Base-by-base conservation (phyloP, 1,140 invertebrate species). In the Drosophila sp. region DNA sequence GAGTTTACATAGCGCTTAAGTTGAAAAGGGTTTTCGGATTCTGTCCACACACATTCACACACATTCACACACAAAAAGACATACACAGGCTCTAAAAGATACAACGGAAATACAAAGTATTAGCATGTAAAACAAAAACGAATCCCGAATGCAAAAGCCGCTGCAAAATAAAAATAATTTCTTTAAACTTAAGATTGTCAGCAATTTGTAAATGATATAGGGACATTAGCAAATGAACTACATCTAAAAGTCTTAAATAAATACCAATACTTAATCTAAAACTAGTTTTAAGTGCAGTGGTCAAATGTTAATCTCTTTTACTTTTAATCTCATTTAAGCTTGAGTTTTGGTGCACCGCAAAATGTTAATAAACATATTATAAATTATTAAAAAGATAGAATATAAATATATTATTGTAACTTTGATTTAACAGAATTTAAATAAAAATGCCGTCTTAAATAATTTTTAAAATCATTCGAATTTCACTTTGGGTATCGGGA, bases 41-140 rank as follows among this genome's bases (percentile, higher is more conserved):
- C 11, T 48, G 25, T 62, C 58, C 58, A 36, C 9, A 51, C 2
- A 18, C 16, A 59, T 4, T 5, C 34, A 45, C 27, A 16, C 56
- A 45, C 27, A 48, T 29, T 27, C 32, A 61, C 7, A 57, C 21
- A 25, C 18, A 14, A 8, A 9, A 16, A 27, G 5, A 43, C 29
- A 46, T 6, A 27, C 51, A 34, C 51, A 66, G 7, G 43, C 53
- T 73, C 46, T 51, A 48, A 51, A 51, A 67, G 40, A 65, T 63
- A 80, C 76, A 76, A 59, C 76, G 80, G 84, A 89, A 89, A 80
- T 89, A 89, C 80, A 89, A 89, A 89, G 83, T 89, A 89, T 89
- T 89, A 89, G 84, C 69, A 74, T 83, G 69, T 72, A 86, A 80
- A 86, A 54, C 59, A 57, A 38, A 63, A 69, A 72, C 32, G 43